Evolutionary conservation across 2,113 vertebrate species (phyloP).

Genomic region (Dipodomys spectabilis): DNA sequence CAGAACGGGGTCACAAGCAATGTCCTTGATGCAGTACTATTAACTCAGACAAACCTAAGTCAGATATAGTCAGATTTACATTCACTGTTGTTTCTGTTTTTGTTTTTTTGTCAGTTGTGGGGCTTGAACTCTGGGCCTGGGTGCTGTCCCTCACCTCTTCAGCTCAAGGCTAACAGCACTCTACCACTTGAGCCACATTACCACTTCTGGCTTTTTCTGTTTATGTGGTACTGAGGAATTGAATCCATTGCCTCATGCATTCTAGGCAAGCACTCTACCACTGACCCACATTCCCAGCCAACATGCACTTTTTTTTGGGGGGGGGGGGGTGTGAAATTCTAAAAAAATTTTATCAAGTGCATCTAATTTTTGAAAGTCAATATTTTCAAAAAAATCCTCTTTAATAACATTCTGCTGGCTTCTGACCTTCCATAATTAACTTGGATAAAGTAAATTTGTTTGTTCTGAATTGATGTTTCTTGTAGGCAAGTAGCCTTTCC

Average conservation of each 20-base stretch:
- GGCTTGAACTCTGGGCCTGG: too few species aligned
- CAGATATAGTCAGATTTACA: background rate
- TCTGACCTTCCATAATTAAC: background rate
- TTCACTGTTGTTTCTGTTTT: too few species aligned
- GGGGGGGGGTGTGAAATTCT: background rate
- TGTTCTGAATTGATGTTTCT: background rate
- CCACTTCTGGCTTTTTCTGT: too few species aligned
- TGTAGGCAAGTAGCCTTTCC: background rate
- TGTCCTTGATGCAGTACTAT: background rate
- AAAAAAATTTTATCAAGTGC: background rate
- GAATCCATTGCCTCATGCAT: too few species aligned
- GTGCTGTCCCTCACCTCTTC: too few species aligned
- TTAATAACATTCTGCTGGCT: background rate
- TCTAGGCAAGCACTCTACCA: too few species aligned
- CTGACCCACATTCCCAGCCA: too few species aligned
- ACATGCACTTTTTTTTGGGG: background rate
- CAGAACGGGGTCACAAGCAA: slow-evolving; percentile 7
- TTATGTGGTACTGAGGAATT: too few species aligned
- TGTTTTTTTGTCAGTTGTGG: too few species aligned
- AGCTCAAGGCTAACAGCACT: too few species aligned
- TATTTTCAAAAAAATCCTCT: background rate
- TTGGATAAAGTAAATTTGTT: slow-evolving; percentile 30
- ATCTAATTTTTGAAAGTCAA: background rate
- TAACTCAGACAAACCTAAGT: background rate
- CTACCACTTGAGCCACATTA: too few species aligned